These are phyloP conservation scores for Eupeodes latifasciatus DNA, from an alignment of 2,888 invertebrate species.

Conservation along the genomic window DNA sequence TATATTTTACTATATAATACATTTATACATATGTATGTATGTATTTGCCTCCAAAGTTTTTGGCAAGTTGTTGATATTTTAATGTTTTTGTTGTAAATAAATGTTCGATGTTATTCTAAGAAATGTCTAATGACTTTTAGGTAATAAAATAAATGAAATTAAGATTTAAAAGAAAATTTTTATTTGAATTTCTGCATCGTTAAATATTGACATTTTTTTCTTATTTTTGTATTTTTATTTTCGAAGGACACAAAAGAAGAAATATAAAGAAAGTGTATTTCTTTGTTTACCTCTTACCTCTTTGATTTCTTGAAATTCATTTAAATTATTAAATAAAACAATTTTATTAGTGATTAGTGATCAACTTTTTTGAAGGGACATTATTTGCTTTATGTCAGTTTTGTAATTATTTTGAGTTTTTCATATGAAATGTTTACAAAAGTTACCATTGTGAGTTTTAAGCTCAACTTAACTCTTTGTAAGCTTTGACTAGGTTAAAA, in stretches of 20 bases:
- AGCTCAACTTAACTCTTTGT: too few relatives aligned
- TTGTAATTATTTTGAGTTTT: too few relatives aligned
- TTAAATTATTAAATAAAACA: not conserved
- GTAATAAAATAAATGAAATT: constrained; percentile 16
- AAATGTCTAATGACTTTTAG: constrained; percentile 16
- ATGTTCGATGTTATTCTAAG: constrained; percentile 14
- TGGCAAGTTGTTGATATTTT: constrained; percentile 22
- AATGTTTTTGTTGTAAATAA: constrained; percentile 1
- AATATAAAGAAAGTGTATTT: not conserved
- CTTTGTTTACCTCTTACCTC: not conserved
- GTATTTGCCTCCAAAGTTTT: not conserved
- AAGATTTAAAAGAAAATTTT: not conserved
- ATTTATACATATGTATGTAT: not conserved
- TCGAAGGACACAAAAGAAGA: constrained; percentile 5
- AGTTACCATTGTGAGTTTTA: too few relatives aligned
- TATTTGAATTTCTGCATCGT: not conserved
- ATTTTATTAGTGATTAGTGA: too few relatives aligned
- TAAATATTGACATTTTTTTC: constrained; percentile 2
- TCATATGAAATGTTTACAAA: too few relatives aligned
- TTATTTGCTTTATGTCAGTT: too few relatives aligned
- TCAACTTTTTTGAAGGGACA: too few relatives aligned
- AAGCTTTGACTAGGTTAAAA: too few relatives aligned
- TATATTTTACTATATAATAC: not conserved
- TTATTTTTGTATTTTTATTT: not conserved
- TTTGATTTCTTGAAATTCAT: not conserved